phyloP scores from a whole-genome alignment of 2,888 invertebrate species.

The Atethmia centrago region DNA sequence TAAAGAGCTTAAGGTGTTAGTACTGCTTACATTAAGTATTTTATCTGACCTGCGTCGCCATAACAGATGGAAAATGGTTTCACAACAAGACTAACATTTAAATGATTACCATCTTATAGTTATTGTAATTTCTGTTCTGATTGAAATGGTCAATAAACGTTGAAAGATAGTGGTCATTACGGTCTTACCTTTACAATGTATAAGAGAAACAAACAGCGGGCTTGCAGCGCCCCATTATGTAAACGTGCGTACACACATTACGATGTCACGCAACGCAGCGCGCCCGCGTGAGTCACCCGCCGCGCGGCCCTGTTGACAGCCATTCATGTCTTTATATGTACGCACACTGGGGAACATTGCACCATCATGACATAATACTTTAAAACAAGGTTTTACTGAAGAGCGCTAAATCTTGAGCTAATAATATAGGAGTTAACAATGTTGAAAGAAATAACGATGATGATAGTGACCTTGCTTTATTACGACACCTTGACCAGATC shows the following conservation, averaged over 20 bases:
- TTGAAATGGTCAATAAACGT: background rate
- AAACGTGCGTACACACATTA: constrained; percentile 43
- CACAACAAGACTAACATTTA: background rate
- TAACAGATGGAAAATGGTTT: background rate
- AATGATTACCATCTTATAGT: too few relatives aligned
- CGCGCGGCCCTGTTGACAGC: constrained; percentile 11
- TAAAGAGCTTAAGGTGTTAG: background rate
- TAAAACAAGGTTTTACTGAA: background rate
- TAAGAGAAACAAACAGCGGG: constrained; percentile 32
- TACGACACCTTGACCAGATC: constrained; percentile 1
- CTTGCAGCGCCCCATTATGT: constrained; percentile 25
- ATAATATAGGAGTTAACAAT: background rate
- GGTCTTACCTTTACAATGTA: constrained; percentile 27
- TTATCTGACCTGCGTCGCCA: background rate
- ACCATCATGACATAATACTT: constrained; percentile 14
- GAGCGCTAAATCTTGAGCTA: background rate
- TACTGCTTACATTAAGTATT: too few relatives aligned
- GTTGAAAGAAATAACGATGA: background rate
- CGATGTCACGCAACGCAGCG: constrained; percentile 27
- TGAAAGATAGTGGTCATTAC: background rate
- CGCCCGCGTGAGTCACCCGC: constrained; percentile 37
- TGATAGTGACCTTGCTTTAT: background rate
- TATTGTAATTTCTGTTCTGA: background rate
- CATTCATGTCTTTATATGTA: constrained; percentile 51
- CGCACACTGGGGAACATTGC: constrained; percentile 9